Conservation (phyloP, 2,797 vertebrate genomes). For the Mastacembelus armatus region DNA sequence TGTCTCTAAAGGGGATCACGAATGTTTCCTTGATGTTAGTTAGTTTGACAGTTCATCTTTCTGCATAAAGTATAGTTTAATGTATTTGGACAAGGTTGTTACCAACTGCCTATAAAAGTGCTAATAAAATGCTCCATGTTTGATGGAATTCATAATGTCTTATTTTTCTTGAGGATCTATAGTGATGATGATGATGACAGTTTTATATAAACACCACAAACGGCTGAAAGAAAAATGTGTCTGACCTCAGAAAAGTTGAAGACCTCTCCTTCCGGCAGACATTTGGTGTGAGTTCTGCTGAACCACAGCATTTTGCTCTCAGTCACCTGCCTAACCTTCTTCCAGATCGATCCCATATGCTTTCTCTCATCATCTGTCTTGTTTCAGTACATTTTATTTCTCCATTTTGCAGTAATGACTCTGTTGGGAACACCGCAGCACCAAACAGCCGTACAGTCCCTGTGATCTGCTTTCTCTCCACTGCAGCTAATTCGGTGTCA, state of each 20-base stretch:
- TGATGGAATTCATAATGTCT: neutral
- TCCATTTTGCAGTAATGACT: conserved; percentile 1
- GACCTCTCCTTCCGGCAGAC: conserved; percentile 31
- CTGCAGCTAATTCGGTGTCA: conserved; percentile 55
- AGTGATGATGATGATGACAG: neutral
- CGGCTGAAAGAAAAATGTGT: neutral
- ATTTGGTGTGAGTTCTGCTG: conserved; percentile 27
- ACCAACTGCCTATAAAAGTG: neutral
- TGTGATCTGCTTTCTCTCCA: conserved; percentile 8
- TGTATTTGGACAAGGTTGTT: neutral
- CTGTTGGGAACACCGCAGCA: neutral
- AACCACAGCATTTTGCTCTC: conserved; percentile 49
- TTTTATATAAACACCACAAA: neutral
- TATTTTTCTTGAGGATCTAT: neutral
- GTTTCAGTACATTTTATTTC: neutral
- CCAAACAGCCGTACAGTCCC: neutral
- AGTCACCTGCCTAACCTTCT: conserved; percentile 62
- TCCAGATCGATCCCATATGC: conserved; percentile 67
- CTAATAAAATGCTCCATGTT: neutral
- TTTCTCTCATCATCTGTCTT: conserved; percentile 28
- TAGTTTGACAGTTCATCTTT: too few relatives aligned
- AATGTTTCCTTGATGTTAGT: too few relatives aligned
- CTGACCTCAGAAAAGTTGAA: conserved; percentile 60
- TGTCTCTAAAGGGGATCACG: too few relatives aligned
- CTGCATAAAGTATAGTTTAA: too few relatives aligned